Evolutionary conservation across 2,797 vertebrate genomes (phyloP).

Genomic region (Tadarida brasiliensis): DNA sequence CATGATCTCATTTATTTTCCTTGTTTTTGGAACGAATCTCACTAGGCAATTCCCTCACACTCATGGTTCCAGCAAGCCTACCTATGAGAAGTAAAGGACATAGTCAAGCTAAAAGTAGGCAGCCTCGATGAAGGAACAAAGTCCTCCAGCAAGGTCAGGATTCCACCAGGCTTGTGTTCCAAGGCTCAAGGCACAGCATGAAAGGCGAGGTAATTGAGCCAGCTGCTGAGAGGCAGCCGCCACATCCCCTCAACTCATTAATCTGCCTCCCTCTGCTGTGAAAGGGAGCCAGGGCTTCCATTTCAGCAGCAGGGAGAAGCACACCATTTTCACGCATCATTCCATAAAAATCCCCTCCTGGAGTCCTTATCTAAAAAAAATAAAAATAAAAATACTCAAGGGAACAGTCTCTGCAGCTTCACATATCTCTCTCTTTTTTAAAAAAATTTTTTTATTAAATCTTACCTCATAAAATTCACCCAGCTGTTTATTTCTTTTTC

Average conservation of each 20-base stretch:
- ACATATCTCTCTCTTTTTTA: neutral
- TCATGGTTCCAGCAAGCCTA: neutral
- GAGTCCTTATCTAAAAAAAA: slow-evolving; percentile 73
- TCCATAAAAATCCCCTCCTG: slow-evolving; percentile 81
- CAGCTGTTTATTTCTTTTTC: slow-evolving; percentile 55
- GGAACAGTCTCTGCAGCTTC: neutral
- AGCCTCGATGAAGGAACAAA: slow-evolving; percentile 27
- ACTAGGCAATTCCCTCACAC: neutral
- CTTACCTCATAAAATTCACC: slow-evolving; percentile 78
- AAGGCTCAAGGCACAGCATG: slow-evolving; percentile 62
- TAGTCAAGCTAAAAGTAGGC: neutral
- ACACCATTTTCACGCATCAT: slow-evolving; percentile 57
- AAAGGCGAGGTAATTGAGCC: slow-evolving; percentile 54
- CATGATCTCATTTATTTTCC: neutral
- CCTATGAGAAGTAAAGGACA: slow-evolving; percentile 31
- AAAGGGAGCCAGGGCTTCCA: slow-evolving; percentile 62
- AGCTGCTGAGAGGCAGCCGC: slow-evolving; percentile 68
- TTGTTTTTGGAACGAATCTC: slow-evolving; percentile 33
- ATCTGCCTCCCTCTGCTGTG: slow-evolving; percentile 57
- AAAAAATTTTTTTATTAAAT: slow-evolving; percentile 46
- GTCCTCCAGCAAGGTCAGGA: slow-evolving; percentile 61
- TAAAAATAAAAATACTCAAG: neutral
- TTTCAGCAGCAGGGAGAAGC: slow-evolving; percentile 69
- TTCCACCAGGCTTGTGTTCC: slow-evolving; percentile 15
- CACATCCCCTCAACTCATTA: slow-evolving; percentile 54